Base-by-base conservation (phyloP, 2,888 invertebrate species). In the Campopleginae sp. region DNA sequence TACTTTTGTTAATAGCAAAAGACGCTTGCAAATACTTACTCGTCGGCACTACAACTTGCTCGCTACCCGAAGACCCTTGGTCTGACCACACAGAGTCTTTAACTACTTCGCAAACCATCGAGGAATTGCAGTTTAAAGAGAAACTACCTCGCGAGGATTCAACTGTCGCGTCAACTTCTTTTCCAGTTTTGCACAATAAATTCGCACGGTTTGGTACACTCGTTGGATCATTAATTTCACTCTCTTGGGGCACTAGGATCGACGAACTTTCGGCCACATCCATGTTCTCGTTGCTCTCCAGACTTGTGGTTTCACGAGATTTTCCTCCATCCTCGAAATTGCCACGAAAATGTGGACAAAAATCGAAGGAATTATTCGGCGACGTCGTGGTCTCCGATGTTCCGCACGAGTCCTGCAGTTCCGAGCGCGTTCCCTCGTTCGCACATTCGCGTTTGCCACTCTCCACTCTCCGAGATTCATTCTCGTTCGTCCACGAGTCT, bases 1-100 rank as follows among this genome's bases (percentile, higher is more conserved):
- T 66, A n/a, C 27, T 42, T 68, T 19, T 12, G 33, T n/a, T 23
- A 58, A 61, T 31, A 6, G 23, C 4, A n/a, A 3, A n/a, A 71
- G 23, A 66, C 23, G 58, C 1, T 54, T 4, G 8, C 1, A 7
- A 2, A 31, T 66, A 90, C 90, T 94, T 92, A 95, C 95, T 95
- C 91, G 94, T 94, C 79, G 95, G 95, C 74, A 95, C 94, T 91
- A 95, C 94, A 86, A 95, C 95, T 86, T 87, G 90, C 74, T 92
- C 91, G n/a, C 89, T 91, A 61, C 92, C 90, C 63, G 90, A 89
- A 44, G 89, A 91, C 54, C 92, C 90, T 61, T 91, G 58, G 80
- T 83, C 80, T 74, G 85, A 86, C 83, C 82, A 80, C 12, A 86
- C 61, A 44, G 46, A 65, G 63, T 82, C 72, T 48, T 72, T 54